Evolutionary conservation across 2,113 vertebrate genomes (phyloP).

Genomic region (Phyllostomus hastatus): DNA sequence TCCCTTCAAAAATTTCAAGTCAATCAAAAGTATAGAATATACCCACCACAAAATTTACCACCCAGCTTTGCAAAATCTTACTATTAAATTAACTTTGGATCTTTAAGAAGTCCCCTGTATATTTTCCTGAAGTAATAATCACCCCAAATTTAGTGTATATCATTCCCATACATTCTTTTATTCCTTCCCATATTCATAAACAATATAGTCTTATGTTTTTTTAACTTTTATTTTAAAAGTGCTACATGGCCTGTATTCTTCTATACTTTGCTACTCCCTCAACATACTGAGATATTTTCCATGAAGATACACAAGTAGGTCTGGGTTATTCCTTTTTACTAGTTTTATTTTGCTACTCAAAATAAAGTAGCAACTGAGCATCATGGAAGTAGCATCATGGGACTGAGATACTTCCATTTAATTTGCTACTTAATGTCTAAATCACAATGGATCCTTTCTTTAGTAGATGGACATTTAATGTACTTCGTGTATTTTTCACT

Average conservation of each 20-base stretch:
- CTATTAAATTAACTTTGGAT: not conserved
- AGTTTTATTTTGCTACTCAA: not conserved
- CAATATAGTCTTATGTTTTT: not conserved
- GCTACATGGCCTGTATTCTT: not conserved
- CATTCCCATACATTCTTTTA: not conserved
- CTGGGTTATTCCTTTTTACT: not conserved
- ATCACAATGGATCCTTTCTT: not conserved
- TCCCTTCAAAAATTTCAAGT: not conserved
- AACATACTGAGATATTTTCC: not conserved
- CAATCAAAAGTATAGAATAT: not conserved
- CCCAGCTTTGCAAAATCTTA: not conserved
- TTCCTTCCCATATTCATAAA: not conserved
- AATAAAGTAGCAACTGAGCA: no score
- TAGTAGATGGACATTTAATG: not conserved
- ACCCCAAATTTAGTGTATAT: not conserved
- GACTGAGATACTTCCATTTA: no score
- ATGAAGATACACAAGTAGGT: not conserved
- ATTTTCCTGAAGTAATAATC: not conserved
- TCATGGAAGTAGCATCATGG: no score
- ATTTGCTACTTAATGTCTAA: no score
- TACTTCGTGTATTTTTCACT: not conserved
- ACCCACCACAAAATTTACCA: not conserved
- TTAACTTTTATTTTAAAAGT: not conserved
- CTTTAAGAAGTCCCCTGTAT: not conserved
- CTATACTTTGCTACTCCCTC: not conserved